A percentile compares a stretch with the other conserved stretches of the same genome.
phyloP scores from a whole-genome alignment of 2,113 vertebrate genomes.

The Grammomys surdaster region DNA sequence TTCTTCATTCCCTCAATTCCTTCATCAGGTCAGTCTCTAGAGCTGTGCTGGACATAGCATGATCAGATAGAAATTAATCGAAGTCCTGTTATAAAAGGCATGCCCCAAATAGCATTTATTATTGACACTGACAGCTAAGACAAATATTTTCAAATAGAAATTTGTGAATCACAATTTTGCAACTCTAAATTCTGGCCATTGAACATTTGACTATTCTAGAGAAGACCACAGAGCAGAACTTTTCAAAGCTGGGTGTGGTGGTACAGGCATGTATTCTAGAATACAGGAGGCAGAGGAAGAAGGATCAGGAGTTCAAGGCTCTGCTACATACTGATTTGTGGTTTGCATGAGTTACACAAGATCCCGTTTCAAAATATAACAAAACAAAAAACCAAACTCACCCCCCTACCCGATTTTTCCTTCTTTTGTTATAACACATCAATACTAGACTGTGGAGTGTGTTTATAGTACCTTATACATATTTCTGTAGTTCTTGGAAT shows the following conservation, averaged over 20 bases:
- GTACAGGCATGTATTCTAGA: background rate
- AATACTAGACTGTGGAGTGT: background rate
- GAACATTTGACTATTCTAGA: background rate
- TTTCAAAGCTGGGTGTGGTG: background rate
- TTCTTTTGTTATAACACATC: background rate
- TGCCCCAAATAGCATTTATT: background rate
- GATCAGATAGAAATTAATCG: conserved; percentile 6
- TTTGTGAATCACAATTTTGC: conserved; percentile 2
- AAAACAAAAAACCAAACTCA: background rate
- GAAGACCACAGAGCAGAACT: background rate
- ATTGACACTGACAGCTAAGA: background rate
- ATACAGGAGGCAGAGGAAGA: background rate
- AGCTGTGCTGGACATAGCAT: background rate
- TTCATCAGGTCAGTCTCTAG: background rate
- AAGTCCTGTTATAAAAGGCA: background rate
- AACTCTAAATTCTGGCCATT: background rate
- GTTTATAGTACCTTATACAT: background rate
- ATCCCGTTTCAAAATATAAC: background rate
- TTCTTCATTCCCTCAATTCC: background rate
- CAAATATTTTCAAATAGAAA: conserved; percentile 15
- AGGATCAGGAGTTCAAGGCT: background rate
- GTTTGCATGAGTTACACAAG: background rate
- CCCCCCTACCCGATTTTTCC: background rate
- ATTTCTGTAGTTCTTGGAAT: background rate
- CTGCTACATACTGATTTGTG: background rate